Base-by-base conservation (phyloP, 35 echinoderm and acorn worm genomes). In the Ophiothrix spiculata region DNA sequence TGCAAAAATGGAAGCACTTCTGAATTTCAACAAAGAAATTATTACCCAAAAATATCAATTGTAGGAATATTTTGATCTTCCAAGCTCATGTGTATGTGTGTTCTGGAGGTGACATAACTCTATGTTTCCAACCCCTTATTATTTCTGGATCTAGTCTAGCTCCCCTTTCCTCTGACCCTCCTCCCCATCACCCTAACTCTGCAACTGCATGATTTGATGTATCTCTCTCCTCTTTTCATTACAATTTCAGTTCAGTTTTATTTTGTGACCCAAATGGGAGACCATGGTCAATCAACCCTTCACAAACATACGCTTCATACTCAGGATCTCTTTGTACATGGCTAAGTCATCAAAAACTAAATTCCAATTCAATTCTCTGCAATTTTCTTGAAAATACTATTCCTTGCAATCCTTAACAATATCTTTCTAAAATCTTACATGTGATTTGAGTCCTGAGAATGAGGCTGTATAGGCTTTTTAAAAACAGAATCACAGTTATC, bases 31-130 rank as follows among this genome's bases (percentile, higher is more conserved):
- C n/a, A n/a, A n/a, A n/a, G n/a, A n/a, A n/a, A n/a, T n/a, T n/a
- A n/a, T n/a, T n/a, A n/a, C n/a, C n/a, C n/a, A n/a, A n/a, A n/a
- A n/a, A n/a, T n/a, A n/a, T n/a, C n/a, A n/a, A n/a, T n/a, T n/a
- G n/a, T n/a, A n/a, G n/a, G n/a, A n/a, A n/a, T n/a, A n/a, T n/a
- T n/a, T n/a, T n/a, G n/a, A n/a, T n/a, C n/a, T n/a, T n/a, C n/a
- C n/a, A n/a, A n/a, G n/a, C n/a, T n/a, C n/a, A n/a, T 69, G 25
- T 69, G 60, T 69, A 69, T 69, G 60, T 69, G 60, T 69, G 60
- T 69, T 15, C 60, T 69, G 60, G 60, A 69, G 17, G 60, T n/a
- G 17, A 69, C 60, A 69, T 69, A 6, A 4, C 23, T 69, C 60
- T 69, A 2, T 69, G 60, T 69, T n/a, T n/a, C n/a, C n/a, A n/a